These are phyloP conservation scores for Staurois parvus DNA, from an alignment of 2,797 vertebrate species.

Conservation along the genomic window DNA sequence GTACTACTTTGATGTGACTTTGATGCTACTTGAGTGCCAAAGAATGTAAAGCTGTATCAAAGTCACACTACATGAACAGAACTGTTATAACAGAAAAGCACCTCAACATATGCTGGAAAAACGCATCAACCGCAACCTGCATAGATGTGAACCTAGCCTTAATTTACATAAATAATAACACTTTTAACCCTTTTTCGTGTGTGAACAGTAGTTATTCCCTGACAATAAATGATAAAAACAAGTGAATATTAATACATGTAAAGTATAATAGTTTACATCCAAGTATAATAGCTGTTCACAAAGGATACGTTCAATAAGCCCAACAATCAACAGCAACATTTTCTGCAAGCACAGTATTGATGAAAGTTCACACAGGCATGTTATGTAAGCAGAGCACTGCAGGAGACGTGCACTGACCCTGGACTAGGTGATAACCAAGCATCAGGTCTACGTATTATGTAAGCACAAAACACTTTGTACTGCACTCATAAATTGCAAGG, in stretches of 20 bases:
- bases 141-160: no score
- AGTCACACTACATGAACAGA: no score
- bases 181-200: no score
- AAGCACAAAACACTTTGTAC: constrained; percentile 24
- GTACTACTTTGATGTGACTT: no score
- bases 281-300: neutral
- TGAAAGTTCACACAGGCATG: constrained; percentile 34
- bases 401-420: constrained; percentile 42
- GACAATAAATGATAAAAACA: neutral
- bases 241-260: neutral
- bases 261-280: neutral
- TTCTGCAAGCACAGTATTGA: constrained; percentile 30
- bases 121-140: no score
- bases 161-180: no score
- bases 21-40: no score
- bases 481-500: constrained; percentile 2
- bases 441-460: constrained; percentile 15
- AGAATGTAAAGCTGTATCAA: no score
- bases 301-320: neutral
- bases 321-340: neutral
- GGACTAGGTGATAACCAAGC: constrained; percentile 33
- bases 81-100: no score
- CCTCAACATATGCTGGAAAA: no score
- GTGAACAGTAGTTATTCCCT: no score
- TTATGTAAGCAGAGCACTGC: constrained; percentile 48